Conservation (phyloP, 2,888 invertebrate species). For the Galerucella calmariensis region DNA sequence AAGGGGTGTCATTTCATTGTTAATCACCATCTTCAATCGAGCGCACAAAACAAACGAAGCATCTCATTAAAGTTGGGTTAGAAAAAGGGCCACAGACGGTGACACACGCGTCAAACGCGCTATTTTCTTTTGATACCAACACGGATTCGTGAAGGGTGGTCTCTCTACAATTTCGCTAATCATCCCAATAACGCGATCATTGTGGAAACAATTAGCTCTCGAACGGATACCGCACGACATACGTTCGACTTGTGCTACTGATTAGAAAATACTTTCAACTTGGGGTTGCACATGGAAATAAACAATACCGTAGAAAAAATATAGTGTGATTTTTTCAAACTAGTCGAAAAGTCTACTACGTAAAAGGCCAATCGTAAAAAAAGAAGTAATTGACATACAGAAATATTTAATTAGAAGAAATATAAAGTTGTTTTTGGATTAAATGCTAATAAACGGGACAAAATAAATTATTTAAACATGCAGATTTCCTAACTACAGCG, state of each 20-base stretch:
- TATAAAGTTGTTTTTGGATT: not conserved
- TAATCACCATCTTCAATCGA: slow-evolving; percentile 35
- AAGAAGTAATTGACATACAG: no score
- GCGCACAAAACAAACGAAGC: slow-evolving; percentile 44
- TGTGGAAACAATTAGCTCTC: slow-evolving; percentile 26
- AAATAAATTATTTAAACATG: slow-evolving; percentile 3
- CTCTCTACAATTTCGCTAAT: slow-evolving; percentile 52
- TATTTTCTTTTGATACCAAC: slow-evolving; percentile 52
- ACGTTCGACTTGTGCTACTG: not conserved
- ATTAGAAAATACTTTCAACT: no score
- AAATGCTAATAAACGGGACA: not conserved
- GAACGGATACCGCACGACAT: slow-evolving; percentile 32
- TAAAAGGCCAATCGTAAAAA: no score
- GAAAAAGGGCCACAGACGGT: slow-evolving; percentile 52
- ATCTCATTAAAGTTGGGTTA: slow-evolving; percentile 54
- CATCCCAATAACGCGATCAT: slow-evolving; percentile 45
- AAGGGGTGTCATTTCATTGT: slow-evolving; percentile 18
- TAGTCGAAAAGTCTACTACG: no score
- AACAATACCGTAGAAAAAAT: no score
- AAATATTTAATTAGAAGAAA: no score
- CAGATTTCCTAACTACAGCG: not conserved
- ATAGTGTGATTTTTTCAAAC: no score
- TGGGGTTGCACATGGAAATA: no score
- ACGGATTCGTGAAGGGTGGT: slow-evolving; percentile 50
- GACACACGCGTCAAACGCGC: slow-evolving; percentile 54